Percentiles rank a stretch among this genome's conserved stretches.
Evolutionary conservation across 2,888 invertebrate species (phyloP).

Genomic region (Eupithecia pulchellata): DNA sequence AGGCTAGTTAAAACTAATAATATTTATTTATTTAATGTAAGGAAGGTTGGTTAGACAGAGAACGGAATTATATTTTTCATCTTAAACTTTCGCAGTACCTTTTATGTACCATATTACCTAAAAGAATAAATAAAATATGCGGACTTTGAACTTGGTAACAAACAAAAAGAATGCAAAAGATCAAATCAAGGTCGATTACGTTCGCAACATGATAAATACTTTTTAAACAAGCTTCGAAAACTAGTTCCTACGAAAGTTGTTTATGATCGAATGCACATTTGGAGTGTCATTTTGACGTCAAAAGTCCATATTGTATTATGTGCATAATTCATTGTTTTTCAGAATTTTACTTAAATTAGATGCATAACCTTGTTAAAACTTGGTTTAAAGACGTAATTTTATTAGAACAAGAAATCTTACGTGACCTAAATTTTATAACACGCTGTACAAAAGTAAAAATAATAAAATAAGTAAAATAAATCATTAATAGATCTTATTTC

Average conservation of each 20-base stretch:
- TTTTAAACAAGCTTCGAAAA: neutral
- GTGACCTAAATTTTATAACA: neutral
- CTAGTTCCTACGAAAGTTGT: neutral
- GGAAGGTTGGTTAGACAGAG: no score
- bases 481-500: no score
- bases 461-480: neutral
- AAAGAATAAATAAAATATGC: neutral
- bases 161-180: neutral
- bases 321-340: neutral
- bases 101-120: neutral
- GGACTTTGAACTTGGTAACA: neutral
- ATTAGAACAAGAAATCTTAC: neutral
- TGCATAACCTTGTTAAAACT: neutral
- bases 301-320: neutral
- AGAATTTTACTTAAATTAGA: neutral
- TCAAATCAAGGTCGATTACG: neutral
- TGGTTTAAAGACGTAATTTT: neutral
- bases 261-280: neutral
- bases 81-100: neutral
- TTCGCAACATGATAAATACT: neutral
- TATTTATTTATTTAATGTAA: no score
- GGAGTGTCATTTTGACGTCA: neutral
- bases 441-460: neutral
- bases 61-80: neutral
- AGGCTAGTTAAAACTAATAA: no score